Percentiles rank a stretch among this genome's conserved stretches.
Conservation (phyloP, 1,140 invertebrate species). For the Centruroides sculpturatus region DNA sequence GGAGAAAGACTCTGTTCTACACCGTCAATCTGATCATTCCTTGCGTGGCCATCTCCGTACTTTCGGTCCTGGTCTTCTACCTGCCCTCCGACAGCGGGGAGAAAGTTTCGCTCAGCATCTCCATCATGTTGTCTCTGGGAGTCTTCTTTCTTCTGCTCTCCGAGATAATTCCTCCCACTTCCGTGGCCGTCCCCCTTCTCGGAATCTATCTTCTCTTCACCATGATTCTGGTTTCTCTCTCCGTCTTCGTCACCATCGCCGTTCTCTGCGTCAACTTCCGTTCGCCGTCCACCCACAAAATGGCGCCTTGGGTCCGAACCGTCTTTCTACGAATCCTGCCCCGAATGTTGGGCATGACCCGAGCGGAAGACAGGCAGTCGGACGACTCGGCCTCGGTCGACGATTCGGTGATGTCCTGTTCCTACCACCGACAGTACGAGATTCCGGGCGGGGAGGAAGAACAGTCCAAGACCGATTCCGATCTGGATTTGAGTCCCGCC, state of each 20-base stretch:
- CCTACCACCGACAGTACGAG: neutral
- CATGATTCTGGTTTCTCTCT: constrained; percentile 96
- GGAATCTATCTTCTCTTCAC: constrained; percentile 95
- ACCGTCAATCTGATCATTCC: constrained; percentile 93
- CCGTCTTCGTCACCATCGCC: constrained; percentile 93
- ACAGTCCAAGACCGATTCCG: neutral
- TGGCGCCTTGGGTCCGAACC: constrained; percentile 69
- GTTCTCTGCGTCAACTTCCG: constrained; percentile 98
- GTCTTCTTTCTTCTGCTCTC: constrained; percentile 95
- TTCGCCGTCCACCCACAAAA: constrained; percentile 90
- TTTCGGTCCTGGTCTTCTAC: constrained; percentile 97
- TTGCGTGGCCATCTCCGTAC: constrained; percentile 89
- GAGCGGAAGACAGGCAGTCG: constrained; percentile 22
- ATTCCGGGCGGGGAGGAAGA: neutral
- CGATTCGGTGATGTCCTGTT: neutral
- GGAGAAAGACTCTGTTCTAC: constrained; percentile 87
- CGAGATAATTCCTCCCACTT: constrained; percentile 95
- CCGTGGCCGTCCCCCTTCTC: constrained; percentile 87
- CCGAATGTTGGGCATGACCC: constrained; percentile 58
- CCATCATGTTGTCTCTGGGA: constrained; percentile 94
- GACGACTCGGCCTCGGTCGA: neutral
- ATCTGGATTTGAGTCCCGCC: neutral
- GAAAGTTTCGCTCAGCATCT: constrained; percentile 93
- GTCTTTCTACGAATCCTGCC: constrained; percentile 77
- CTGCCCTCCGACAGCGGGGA: constrained; percentile 95